phyloP scores from a whole-genome alignment of 2,113 vertebrate genomes.

The Lampris megalopsis region DNA sequence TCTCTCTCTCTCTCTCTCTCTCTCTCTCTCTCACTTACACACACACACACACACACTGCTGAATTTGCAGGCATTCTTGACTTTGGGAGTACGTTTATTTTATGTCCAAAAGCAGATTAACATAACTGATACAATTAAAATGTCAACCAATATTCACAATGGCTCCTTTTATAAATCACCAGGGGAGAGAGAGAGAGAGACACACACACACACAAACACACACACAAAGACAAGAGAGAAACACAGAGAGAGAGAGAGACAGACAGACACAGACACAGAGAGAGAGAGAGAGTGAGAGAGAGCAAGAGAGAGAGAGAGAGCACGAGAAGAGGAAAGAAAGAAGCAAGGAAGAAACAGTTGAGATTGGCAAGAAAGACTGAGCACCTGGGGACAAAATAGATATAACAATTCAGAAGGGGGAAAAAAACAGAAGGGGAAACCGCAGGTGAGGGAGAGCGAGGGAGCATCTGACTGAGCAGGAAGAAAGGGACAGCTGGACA shows the following conservation, averaged over 20 bases:
- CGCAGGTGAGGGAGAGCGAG: no score
- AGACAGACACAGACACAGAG: not conserved
- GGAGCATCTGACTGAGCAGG: no score
- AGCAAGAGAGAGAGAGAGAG: not conserved
- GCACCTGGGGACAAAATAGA: no score
- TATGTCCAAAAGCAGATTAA: conserved; percentile 44
- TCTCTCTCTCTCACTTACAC: not conserved
- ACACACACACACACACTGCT: conserved; percentile 2
- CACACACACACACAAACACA: no score
- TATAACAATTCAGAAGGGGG: not conserved
- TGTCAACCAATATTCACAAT: conserved; percentile 47
- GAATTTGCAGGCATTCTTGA: not conserved
- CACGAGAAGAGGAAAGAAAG: not conserved
- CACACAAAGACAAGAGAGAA: no score
- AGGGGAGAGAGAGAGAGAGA: not conserved
- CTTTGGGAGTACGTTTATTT: conserved; percentile 32
- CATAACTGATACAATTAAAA: conserved; percentile 45
- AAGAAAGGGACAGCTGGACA: no score
- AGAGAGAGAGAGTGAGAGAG: not conserved
- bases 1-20: not conserved
- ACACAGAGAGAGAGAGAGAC: not conserved
- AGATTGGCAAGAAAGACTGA: no score
- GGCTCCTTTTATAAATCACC: conserved; percentile 42
- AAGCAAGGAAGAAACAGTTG: not conserved
- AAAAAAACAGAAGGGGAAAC: not conserved